Evolutionary conservation across 2,888 invertebrate genomes (phyloP), one percentile per base, ranked within the genome.

Genomic region (Pocota personata): DNA sequence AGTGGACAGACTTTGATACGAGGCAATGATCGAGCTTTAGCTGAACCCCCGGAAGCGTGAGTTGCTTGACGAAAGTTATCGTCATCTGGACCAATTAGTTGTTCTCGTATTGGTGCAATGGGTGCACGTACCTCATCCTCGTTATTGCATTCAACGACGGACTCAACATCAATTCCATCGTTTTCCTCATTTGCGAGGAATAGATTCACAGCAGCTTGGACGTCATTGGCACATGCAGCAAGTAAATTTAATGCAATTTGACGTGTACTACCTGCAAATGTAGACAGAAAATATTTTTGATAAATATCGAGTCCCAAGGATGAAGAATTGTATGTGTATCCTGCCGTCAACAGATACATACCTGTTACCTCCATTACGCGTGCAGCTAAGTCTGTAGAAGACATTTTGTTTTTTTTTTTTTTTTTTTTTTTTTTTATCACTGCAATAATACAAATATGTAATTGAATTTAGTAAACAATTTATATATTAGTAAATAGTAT

Each of bases 21-120:
- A 24, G 86, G 75, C 21, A 90, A 89, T 50, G 90, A 90, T 4
- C 89, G 86, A 3, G 90, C 89, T 3, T 90, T 90, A 5, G 90
- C 88, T 4, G 90, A 79, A 3, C 90, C 88, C 2, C 88, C 88
- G 5, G 88, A 82, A 30, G 88, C 84, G 14, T 87, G 79, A 30
- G 86, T 82, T 2, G 89, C 89, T 87, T 90, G 89, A 64, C 91
- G 90, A 76, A 92, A 92, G 87, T 92, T 92, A 75, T 92, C 92
- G 82, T 92, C 92, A 40, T 92, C 91, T 0, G 92, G 92, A 40
- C 91, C 84, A 14, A 92, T 88, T 14, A 92, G 86, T 75, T 92
- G 92, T 75, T 92, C 92, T 0, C 92, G 90, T 30, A 90, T 90
- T 7, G 92, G 91, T 8, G 92, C 91, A 58, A 92, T 92, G 0